Percentiles rank a stretch among this genome's conserved stretches.
phyloP scores from a whole-genome alignment of 2,113 vertebrate species.

The Rhinoptilus africanus region DNA sequence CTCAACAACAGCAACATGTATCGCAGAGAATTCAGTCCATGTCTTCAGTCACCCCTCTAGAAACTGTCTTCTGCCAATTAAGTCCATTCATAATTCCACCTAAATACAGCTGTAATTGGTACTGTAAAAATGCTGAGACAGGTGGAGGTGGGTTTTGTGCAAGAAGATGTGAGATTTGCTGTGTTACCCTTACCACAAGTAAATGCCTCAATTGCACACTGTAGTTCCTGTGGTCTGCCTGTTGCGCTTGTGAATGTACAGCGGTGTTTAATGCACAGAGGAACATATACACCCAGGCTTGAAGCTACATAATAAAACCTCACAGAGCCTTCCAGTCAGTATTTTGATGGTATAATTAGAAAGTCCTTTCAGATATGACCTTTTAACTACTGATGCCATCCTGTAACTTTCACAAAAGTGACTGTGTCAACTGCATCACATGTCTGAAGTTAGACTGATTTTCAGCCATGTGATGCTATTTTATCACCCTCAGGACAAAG shows the following conservation, averaged over 20 bases:
- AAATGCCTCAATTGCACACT: neutral
- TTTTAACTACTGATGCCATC: slow-evolving; percentile 36
- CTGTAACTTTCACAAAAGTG: slow-evolving; percentile 41
- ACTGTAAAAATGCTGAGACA: neutral
- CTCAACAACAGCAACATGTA: neutral
- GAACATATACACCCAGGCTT: neutral
- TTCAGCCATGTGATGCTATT: slow-evolving; percentile 72
- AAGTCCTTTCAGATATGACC: slow-evolving; percentile 32
- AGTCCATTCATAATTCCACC: neutral
- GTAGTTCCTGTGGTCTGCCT: neutral
- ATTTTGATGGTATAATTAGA: slow-evolving; percentile 4
- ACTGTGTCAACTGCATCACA: slow-evolving; percentile 59
- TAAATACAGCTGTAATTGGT: neutral
- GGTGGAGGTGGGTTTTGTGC: neutral
- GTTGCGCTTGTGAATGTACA: neutral
- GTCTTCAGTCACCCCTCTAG: neutral
- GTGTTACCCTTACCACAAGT: neutral
- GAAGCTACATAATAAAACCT: neutral
- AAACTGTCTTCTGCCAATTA: neutral
- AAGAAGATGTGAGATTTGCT: neutral
- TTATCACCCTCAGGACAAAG: slow-evolving; percentile 74
- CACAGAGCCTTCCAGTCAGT: neutral
- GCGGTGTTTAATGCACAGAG: neutral
- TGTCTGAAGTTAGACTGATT: slow-evolving; percentile 58
- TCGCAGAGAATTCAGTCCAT: neutral